phyloP scores from a whole-genome alignment of 2,888 invertebrate genomes.

The Pristionchus exspectatus region DNA sequence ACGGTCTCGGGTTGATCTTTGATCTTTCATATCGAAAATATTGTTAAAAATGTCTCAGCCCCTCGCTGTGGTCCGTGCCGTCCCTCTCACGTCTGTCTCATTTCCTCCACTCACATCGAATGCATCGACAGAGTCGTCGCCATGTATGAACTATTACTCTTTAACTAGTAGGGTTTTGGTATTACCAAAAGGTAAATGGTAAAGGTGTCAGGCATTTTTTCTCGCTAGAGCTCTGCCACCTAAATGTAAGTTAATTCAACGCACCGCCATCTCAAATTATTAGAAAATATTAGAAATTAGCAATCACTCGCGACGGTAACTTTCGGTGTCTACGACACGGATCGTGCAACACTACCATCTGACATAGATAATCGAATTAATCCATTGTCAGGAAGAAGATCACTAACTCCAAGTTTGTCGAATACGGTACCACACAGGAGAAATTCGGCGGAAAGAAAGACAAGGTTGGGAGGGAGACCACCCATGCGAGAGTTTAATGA shows the following conservation, averaged over 20 bases:
- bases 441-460: neutral
- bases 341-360: too few species aligned
- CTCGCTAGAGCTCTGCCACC: too few species aligned
- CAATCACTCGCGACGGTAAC: too few species aligned
- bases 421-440: neutral
- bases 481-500: slow-evolving; percentile 11
- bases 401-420: neutral
- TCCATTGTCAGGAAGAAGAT: neutral
- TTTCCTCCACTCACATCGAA: neutral
- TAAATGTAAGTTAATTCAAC: too few species aligned
- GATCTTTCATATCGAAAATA: too few species aligned
- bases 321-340: too few species aligned
- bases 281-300: too few species aligned
- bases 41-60: neutral
- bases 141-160: neutral
- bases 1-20: neutral
- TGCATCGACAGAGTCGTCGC: neutral
- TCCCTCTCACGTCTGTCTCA: neutral
- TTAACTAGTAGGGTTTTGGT: too few species aligned
- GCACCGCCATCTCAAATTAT: neutral
- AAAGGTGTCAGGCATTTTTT: too few species aligned
- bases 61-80: neutral
- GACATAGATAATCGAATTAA: neutral
- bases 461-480: neutral
- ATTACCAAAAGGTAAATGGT: too few species aligned